phyloP scores from a whole-genome alignment of 1,140 invertebrate species.

The Popillia japonica region DNA sequence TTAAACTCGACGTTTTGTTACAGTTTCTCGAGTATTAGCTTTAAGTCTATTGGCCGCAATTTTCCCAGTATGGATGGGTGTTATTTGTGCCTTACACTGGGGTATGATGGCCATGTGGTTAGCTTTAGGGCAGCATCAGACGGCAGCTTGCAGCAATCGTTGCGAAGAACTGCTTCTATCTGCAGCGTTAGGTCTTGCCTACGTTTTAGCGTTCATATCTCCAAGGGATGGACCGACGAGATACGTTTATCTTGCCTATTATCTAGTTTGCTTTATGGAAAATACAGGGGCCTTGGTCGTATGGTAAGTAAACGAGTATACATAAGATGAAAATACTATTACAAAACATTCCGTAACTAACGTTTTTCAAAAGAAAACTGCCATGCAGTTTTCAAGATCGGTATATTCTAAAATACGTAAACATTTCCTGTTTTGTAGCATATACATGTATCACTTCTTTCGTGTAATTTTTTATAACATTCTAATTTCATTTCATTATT shows the following conservation, averaged over 20 bases:
- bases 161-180: conserved; percentile 62
- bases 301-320: conserved; percentile 56
- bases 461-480: no score
- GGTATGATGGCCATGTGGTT: conserved; percentile 60
- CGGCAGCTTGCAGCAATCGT: conserved; percentile 59
- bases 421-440: background rate
- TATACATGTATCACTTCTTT: no score
- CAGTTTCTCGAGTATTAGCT: conserved; percentile 58
- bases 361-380: conserved; percentile 37
- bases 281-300: conserved; percentile 62
- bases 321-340: no score
- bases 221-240: conserved; percentile 62
- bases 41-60: conserved; percentile 58
- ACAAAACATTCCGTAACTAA: background rate
- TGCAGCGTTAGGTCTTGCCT: conserved; percentile 60
- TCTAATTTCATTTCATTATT: no score
- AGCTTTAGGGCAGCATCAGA: conserved; percentile 58
- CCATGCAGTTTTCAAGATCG: background rate
- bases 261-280: conserved; percentile 63
- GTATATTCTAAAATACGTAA: background rate
- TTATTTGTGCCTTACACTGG: conserved; percentile 59
- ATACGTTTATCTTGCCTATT: conserved; percentile 62
- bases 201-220: conserved; percentile 62
- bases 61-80: conserved; percentile 60
- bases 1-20: conserved; percentile 44